phyloP scores from a whole-genome alignment of 2,888 invertebrate species.

The Hipparchia semele region DNA sequence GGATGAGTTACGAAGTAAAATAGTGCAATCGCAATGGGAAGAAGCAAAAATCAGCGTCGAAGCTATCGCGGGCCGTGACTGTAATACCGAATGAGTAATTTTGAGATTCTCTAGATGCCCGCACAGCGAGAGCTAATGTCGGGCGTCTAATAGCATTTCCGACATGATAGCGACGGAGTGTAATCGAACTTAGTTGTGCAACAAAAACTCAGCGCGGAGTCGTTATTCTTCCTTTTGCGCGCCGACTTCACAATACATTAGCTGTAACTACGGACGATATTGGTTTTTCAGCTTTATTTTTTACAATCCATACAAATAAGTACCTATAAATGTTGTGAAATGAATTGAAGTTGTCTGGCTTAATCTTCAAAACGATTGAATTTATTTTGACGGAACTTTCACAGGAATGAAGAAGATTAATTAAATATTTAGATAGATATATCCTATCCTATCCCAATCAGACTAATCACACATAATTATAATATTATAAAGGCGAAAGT shows the following conservation, averaged over 20 bases:
- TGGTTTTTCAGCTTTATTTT: slow-evolving; percentile 2
- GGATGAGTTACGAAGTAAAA: slow-evolving; percentile 76
- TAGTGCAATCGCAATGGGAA: slow-evolving; percentile 79
- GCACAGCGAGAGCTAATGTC: slow-evolving; percentile 71
- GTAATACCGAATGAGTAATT: slow-evolving; percentile 80
- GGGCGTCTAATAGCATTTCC: slow-evolving; percentile 76
- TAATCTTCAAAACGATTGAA: too few relatives aligned
- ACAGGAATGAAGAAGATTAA: too few relatives aligned
- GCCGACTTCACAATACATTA: slow-evolving; percentile 32
- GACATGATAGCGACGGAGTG: slow-evolving; percentile 65
- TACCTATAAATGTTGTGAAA: too few relatives aligned
- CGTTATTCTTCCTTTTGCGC: slow-evolving; percentile 40
- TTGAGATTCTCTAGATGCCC: slow-evolving; percentile 76
- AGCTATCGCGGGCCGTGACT: slow-evolving; percentile 73
- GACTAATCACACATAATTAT: too few relatives aligned
- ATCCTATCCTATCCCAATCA: too few relatives aligned
- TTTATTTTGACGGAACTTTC: too few relatives aligned
- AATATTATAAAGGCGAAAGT: too few relatives aligned
- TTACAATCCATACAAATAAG: background rate
- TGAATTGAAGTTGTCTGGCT: too few relatives aligned
- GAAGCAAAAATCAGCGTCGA: slow-evolving; percentile 80
- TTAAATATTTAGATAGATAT: too few relatives aligned
- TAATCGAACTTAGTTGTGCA: slow-evolving; percentile 64
- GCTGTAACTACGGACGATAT: slow-evolving; percentile 15
- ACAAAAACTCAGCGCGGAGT: slow-evolving; percentile 47